Evolutionary conservation across 2,888 invertebrate genomes (phyloP).

Genomic region (Lingula anatina): DNA sequence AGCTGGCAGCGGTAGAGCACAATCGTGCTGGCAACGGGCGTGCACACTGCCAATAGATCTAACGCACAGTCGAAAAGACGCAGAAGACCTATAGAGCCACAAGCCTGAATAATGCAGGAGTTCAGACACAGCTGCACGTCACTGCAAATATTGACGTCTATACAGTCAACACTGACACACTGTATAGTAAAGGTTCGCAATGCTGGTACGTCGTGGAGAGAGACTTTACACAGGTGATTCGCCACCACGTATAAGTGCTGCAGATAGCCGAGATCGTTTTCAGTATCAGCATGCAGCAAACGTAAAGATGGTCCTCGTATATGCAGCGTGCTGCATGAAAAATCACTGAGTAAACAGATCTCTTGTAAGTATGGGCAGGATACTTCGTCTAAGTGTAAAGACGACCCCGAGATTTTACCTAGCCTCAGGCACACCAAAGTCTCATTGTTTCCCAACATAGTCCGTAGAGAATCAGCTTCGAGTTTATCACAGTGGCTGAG

Average conservation of each 20-base stretch:
- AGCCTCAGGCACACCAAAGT: constrained; percentile 19
- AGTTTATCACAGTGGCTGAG: constrained; percentile 28
- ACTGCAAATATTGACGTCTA: constrained; percentile 32
- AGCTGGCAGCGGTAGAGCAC: constrained; percentile 32
- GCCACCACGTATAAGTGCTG: constrained; percentile 34
- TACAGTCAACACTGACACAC: constrained; percentile 31
- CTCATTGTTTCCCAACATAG: constrained; percentile 19
- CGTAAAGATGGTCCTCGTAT: constrained; percentile 28
- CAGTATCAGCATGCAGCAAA: constrained; percentile 28
- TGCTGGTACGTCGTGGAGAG: constrained; percentile 27
- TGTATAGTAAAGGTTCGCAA: constrained; percentile 30
- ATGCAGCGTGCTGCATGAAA: constrained; percentile 29
- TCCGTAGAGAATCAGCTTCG: constrained; percentile 22
- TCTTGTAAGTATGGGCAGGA: constrained; percentile 26
- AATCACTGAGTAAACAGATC: constrained; percentile 28
- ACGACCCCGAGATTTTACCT: constrained; percentile 28
- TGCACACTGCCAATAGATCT: constrained; percentile 27
- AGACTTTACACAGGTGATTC: constrained; percentile 33
- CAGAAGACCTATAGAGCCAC: constrained; percentile 29
- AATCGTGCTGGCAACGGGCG: constrained; percentile 26
- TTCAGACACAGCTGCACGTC: constrained; percentile 31
- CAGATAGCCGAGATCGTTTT: constrained; percentile 27
- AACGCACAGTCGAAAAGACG: constrained; percentile 33
- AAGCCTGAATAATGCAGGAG: constrained; percentile 29
- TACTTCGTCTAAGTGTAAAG: constrained; percentile 24